Evolutionary conservation across 2,113 vertebrate species (phyloP).

Genomic region (Dasyurus viverrinus): DNA sequence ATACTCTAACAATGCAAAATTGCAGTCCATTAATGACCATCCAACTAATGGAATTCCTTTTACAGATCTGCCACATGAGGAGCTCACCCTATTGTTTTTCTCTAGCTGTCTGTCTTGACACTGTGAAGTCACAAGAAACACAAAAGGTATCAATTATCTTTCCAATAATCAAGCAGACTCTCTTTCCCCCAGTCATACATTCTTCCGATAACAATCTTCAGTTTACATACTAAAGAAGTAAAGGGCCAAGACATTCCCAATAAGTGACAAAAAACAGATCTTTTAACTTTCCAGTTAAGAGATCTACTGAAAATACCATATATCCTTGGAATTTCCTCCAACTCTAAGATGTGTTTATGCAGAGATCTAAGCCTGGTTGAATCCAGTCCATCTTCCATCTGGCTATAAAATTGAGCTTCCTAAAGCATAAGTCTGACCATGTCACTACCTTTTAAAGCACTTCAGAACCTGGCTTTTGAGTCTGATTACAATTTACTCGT

Average conservation of each 20-base stretch:
- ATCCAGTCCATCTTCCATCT: neutral
- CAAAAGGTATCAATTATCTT: neutral
- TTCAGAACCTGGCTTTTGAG: neutral
- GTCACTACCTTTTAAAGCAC: neutral
- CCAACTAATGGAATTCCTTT: neutral
- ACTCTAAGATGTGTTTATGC: neutral
- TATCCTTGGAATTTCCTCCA: neutral
- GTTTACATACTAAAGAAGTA: neutral
- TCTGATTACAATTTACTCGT: neutral
- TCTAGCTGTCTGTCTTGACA: neutral
- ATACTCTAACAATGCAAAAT: neutral
- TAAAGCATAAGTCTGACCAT: neutral
- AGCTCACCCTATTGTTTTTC: neutral
- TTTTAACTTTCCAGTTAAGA: neutral
- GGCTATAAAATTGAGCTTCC: neutral
- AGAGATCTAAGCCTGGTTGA: neutral
- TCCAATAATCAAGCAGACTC: neutral
- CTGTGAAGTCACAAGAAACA: neutral
- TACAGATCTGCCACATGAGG: neutral
- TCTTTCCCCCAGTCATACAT: neutral
- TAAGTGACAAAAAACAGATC: neutral
- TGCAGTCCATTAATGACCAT: neutral
- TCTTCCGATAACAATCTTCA: neutral
- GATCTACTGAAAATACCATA: neutral
- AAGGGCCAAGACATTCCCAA: neutral